phyloP scores from a whole-genome alignment of 2,113 vertebrate genomes.

The Chauna torquata region DNA sequence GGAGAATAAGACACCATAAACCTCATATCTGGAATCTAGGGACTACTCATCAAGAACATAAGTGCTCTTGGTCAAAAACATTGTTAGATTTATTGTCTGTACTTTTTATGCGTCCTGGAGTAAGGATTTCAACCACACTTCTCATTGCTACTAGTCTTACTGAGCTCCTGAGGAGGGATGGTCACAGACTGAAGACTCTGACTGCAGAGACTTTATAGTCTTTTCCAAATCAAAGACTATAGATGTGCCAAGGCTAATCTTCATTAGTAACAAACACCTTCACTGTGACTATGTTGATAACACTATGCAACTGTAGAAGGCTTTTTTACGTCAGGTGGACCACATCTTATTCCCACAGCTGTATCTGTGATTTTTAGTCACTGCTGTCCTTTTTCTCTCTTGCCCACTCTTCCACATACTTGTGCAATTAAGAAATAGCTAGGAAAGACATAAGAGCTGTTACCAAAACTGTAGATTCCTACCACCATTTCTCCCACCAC shows the following conservation, averaged over 20 bases:
- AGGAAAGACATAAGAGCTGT: background rate
- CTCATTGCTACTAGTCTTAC: background rate
- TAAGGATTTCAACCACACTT: background rate
- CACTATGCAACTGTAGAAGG: background rate
- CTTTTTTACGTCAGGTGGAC: background rate
- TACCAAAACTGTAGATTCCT: background rate
- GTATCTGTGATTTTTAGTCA: background rate
- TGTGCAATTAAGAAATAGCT: background rate
- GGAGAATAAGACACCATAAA: background rate
- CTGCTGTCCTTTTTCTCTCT: background rate
- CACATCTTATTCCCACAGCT: background rate
- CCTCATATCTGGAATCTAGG: background rate
- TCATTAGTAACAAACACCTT: conserved; percentile 20
- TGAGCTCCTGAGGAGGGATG: background rate
- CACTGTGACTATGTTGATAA: background rate
- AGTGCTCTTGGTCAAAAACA: rapidly evolving
- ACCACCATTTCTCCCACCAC: background rate
- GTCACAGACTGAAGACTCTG: background rate
- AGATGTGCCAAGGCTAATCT: background rate
- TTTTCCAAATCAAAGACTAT: background rate
- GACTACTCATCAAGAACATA: background rate
- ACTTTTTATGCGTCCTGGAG: background rate
- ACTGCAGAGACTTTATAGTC: background rate
- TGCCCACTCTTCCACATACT: background rate
- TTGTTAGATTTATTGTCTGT: background rate